phyloP scores from a whole-genome alignment of 2,888 invertebrate genomes.

The Acronicta aceris region DNA sequence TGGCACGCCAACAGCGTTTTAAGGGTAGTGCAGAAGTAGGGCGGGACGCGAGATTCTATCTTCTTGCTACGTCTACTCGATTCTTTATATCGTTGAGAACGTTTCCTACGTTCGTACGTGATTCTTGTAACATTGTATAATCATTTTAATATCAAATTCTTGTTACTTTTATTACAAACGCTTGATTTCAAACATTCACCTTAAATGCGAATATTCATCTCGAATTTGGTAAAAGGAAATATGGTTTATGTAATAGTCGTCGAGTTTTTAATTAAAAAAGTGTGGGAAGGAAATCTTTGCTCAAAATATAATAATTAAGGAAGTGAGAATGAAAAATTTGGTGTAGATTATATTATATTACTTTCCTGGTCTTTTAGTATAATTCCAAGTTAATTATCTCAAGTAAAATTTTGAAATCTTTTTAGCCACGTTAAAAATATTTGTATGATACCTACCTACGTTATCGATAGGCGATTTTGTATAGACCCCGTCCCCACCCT shows the following conservation, averaged over 20 bases:
- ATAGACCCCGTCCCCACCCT: too few species aligned
- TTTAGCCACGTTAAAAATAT: too few species aligned
- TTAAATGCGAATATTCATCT: conserved; percentile 22
- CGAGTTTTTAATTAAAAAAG: conserved; percentile 17
- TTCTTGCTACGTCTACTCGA: conserved; percentile 20
- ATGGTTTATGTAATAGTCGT: background rate
- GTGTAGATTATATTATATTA: conserved; percentile 4
- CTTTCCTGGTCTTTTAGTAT: background rate
- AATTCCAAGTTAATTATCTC: conserved; percentile 25
- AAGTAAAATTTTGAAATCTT: conserved; percentile 5
- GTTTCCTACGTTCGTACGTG: conserved; percentile 48
- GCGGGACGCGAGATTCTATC: conserved; percentile 24
- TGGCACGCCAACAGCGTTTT: conserved; percentile 65
- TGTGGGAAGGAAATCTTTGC: background rate
- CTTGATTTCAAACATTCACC: conserved; percentile 13
- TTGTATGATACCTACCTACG: too few species aligned
- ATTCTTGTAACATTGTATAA: conserved; percentile 31
- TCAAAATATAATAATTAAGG: conserved; percentile 15
- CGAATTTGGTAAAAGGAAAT: conserved; percentile 9
- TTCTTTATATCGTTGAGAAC: conserved; percentile 39
- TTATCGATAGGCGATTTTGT: too few species aligned
- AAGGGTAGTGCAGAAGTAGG: conserved; percentile 55
- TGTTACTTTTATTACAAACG: conserved; percentile 39
- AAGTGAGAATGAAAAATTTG: conserved; percentile 10
- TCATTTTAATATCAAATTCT: conserved; percentile 45